Percentiles rank a stretch among this genome's conserved stretches.
These are phyloP conservation scores for Strix aluco DNA, from an alignment of 2,113 vertebrate species.

Conservation along the genomic window DNA sequence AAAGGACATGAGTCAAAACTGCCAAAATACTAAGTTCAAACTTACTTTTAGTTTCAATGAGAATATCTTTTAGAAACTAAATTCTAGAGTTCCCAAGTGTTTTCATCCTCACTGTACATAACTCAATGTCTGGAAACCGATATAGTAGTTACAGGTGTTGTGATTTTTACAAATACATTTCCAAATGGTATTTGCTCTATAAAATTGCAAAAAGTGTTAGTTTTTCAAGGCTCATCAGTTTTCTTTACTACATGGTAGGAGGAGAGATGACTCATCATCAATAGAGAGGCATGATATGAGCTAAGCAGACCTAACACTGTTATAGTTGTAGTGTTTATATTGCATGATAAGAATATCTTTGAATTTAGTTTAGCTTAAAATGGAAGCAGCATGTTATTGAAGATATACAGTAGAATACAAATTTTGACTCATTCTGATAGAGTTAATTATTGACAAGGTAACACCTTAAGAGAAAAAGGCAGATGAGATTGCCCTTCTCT, in stretches of 20 bases:
- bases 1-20: background rate
- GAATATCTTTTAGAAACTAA: background rate
- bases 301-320: background rate
- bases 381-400: background rate
- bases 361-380: background rate
- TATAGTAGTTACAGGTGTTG: background rate
- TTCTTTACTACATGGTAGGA: background rate
- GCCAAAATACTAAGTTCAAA: background rate
- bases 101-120: background rate
- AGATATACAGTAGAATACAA: background rate
- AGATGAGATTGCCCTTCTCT: background rate
- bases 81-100: background rate
- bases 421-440: background rate
- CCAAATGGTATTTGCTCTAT: background rate
- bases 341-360: background rate
- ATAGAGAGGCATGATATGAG: background rate
- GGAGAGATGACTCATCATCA: background rate
- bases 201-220: background rate
- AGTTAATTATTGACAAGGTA: background rate
- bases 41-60: background rate
- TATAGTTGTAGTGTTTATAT: background rate
- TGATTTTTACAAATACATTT: slow-evolving; percentile 1
- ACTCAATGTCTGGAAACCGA: background rate
- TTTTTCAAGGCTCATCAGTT: background rate
- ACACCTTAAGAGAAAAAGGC: background rate